A percentile compares a stretch with the other conserved stretches of the same genome.
These are phyloP conservation scores for Macrobrachium nipponense DNA, from an alignment of 1,140 invertebrate species.

Conservation along the genomic window DNA sequence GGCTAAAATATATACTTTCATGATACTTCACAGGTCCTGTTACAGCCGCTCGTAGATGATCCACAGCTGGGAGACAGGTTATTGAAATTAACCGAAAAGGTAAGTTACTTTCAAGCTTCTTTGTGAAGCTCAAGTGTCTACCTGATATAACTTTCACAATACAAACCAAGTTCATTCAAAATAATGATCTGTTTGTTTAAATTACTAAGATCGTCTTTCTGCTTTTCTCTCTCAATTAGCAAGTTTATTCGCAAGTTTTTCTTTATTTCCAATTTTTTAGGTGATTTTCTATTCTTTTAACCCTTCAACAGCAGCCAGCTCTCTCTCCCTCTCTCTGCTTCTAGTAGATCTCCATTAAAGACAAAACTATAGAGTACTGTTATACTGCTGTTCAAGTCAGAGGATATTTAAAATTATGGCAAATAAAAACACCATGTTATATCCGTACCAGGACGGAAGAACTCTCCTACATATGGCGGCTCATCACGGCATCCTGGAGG, in stretches of 20 bases:
- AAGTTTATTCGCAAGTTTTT: too few relatives aligned
- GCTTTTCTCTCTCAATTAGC: too few relatives aligned
- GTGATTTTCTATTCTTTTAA: too few relatives aligned
- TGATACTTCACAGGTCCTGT: constrained; percentile 33
- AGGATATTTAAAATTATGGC: neutral
- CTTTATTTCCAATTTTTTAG: too few relatives aligned
- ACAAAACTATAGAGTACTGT: neutral
- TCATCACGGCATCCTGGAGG: constrained; percentile 7
- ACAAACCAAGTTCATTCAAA: too few relatives aligned
- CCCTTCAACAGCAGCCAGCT: too few relatives aligned
- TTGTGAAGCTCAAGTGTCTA: neutral
- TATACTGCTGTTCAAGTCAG: neutral
- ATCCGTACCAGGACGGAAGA: constrained; percentile 39
- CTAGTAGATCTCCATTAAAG: too few relatives aligned
- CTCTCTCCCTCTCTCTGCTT: too few relatives aligned
- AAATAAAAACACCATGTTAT: too few relatives aligned
- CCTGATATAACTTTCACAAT: neutral
- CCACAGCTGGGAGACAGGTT: constrained; percentile 22
- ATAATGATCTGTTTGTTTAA: too few relatives aligned
- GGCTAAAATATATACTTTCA: neutral
- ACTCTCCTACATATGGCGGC: constrained; percentile 50
- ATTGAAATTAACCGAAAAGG: constrained; percentile 47
- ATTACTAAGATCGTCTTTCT: too few relatives aligned
- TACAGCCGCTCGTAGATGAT: constrained; percentile 26
- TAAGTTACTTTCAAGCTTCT: neutral